A percentile compares a stretch with the other conserved stretches of the same genome.
Conservation (phyloP, 1,140 invertebrate species). For the Chrysopa pallens region DNA sequence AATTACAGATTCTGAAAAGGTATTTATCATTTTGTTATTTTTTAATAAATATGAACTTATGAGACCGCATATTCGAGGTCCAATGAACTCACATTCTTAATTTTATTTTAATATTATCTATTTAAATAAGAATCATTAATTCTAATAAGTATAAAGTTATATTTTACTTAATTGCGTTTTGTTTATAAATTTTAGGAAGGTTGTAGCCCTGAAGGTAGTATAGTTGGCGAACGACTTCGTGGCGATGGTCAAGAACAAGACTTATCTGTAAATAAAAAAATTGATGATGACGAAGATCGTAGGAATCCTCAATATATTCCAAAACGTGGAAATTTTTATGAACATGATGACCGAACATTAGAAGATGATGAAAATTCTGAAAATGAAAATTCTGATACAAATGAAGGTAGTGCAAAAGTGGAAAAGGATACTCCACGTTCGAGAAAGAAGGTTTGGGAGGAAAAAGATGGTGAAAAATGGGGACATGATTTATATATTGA, state of each 20-base stretch:
- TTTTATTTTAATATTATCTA: too few relatives aligned
- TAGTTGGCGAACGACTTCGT: conserved; percentile 32
- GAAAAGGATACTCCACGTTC: conserved; percentile 18
- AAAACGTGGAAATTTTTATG: conserved; percentile 88
- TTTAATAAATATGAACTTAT: too few relatives aligned
- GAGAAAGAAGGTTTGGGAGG: conserved; percentile 38
- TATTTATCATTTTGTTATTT: too few relatives aligned
- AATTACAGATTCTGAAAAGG: too few relatives aligned
- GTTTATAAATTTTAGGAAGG: not conserved
- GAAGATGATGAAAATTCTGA: conserved; percentile 28
- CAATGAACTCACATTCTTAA: too few relatives aligned
- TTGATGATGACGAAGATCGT: conserved; percentile 86
- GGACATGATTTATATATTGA: conserved; percentile 79
- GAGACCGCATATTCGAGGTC: too few relatives aligned
- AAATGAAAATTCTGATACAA: conserved; percentile 17
- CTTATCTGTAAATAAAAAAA: conserved; percentile 32
- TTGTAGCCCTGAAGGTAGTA: conserved; percentile 24
- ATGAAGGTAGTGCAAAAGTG: conserved; percentile 23
- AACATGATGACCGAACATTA: conserved; percentile 81
- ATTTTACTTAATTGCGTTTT: too few relatives aligned
- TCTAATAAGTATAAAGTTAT: too few relatives aligned
- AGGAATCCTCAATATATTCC: conserved; percentile 95
- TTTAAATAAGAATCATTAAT: too few relatives aligned
- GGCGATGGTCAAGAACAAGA: conserved; percentile 40
- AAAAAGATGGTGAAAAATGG: conserved; percentile 58